These are phyloP conservation scores for Mionectes macconnelli DNA, from an alignment of 2,113 vertebrate species.

Conservation along the genomic window DNA sequence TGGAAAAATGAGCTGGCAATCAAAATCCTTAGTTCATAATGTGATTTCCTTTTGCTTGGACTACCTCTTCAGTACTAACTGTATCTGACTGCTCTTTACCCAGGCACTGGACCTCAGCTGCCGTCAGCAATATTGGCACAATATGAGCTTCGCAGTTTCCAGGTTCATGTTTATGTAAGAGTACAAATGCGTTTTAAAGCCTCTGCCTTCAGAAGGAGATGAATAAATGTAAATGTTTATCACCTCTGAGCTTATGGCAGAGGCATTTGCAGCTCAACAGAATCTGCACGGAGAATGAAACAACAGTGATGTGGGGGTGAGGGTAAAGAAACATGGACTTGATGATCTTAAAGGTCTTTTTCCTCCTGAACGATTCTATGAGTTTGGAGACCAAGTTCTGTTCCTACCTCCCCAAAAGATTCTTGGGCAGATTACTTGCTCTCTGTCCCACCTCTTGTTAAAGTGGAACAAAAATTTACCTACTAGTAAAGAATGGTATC, in stretches of 20 bases:
- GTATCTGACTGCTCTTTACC: neutral
- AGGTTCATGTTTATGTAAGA: constrained; percentile 17
- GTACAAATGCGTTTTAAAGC: neutral
- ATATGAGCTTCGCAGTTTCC: neutral
- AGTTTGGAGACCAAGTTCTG: neutral
- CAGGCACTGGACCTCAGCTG: neutral
- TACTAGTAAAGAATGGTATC: neutral
- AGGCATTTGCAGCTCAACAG: neutral
- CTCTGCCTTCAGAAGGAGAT: neutral
- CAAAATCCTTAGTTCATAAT: neutral
- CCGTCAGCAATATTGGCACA: neutral
- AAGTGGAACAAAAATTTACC: neutral
- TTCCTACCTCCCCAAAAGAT: neutral
- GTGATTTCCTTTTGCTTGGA: neutral
- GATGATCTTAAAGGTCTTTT: neutral
- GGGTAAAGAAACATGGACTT: neutral
- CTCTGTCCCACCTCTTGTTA: neutral
- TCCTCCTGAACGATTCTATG: neutral
- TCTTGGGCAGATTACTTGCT: neutral
- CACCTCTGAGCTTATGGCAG: neutral
- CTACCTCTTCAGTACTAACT: neutral
- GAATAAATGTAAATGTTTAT: constrained; percentile 7
- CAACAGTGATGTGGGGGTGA: neutral
- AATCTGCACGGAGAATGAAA: neutral
- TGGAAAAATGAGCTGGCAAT: neutral